A percentile compares a stretch with the other conserved stretches of the same genome.
Evolutionary conservation across 2,113 vertebrate species (phyloP).

Genomic region (Cryptotis parvus): DNA sequence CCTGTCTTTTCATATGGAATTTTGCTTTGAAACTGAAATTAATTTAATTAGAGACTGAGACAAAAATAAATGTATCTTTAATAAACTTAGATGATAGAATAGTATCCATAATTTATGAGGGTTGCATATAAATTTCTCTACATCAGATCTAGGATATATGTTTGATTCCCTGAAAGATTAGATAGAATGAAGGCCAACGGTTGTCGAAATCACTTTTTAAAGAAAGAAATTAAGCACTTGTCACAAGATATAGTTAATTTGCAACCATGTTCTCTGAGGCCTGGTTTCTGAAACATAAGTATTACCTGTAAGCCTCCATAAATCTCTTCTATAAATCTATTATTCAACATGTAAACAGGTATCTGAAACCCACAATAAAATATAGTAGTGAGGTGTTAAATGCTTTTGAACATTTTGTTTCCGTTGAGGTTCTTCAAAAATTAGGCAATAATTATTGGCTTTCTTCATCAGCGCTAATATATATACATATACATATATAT

Average conservation of each 20-base stretch:
- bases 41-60: constrained; percentile 67
- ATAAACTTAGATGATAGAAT: constrained; percentile 42
- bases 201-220: constrained; percentile 54
- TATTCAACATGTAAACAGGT: constrained; percentile 50
- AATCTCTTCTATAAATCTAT: constrained; percentile 52
- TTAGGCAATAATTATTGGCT: constrained; percentile 6
- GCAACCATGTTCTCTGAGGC: constrained; percentile 1
- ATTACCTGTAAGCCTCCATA: constrained; percentile 54
- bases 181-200: constrained; percentile 38
- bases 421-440: constrained; percentile 45
- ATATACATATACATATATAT: too few species aligned
- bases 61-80: constrained; percentile 58
- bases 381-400: constrained; percentile 26
- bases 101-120: constrained; percentile 27
- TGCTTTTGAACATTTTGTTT: constrained; percentile 51
- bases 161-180: constrained; percentile 69
- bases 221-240: constrained; percentile 69
- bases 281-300: constrained; percentile 41
- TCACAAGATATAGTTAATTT: constrained; percentile 50
- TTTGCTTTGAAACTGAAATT: constrained; percentile 64
- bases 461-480: neutral
- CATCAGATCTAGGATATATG: constrained; percentile 48
- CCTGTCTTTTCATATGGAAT: constrained; percentile 47
- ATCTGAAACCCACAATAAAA: constrained; percentile 34
- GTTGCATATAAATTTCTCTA: constrained; percentile 26